Base-by-base conservation (phyloP, 2,113 vertebrate genomes). In the Notothenia coriiceps region DNA sequence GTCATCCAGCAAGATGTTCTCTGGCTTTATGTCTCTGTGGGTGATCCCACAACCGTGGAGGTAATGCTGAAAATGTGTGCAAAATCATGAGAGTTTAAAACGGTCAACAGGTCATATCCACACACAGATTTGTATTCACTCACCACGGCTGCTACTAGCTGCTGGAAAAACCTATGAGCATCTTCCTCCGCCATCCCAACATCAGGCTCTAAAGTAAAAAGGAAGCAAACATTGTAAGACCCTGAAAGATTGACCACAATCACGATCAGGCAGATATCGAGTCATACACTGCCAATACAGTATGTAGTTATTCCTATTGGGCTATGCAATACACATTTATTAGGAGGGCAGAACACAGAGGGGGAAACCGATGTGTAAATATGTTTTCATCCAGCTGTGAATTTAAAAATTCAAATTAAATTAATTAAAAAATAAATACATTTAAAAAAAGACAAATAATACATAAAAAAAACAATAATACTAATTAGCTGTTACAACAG, bases 11-110 rank as follows among this genome's bases (percentile, higher is more conserved):
- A 99, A 91, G 77, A 99, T 95, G 82, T 99, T 99, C 92, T 99
- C 98, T 0, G 98, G 98, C 68, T 99, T 99, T 87, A 99, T 97
- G 89, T 99, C 98, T 4, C 98, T 95, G 79, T 99, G 98, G 40
- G 98, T 97, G 93, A 99, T 98, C 81, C 98, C 98, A 1, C 96
- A 90, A 67, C 92, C 85, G 89, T 99, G 98, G 47, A 99, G 95
- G 64, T 99, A 99, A 67, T 97, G 96, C 98, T 99, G 86, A 20
- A 64, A 49, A 46, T 59, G 35, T 10, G n/a, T 3, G 22, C 35
- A 40, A 6, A 40, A 7, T 29, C 5, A 3, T 12, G 18, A 43
- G 1, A 70, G 7, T 33, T 64, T 2, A 61, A 72, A 2, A 57
- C 15, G 3, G 29, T 29, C 29, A 74, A 52, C 22, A 51, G 6